Evolutionary conservation across 2,797 vertebrate genomes (phyloP).

Genomic region (Epinephelus malabaricus): DNA sequence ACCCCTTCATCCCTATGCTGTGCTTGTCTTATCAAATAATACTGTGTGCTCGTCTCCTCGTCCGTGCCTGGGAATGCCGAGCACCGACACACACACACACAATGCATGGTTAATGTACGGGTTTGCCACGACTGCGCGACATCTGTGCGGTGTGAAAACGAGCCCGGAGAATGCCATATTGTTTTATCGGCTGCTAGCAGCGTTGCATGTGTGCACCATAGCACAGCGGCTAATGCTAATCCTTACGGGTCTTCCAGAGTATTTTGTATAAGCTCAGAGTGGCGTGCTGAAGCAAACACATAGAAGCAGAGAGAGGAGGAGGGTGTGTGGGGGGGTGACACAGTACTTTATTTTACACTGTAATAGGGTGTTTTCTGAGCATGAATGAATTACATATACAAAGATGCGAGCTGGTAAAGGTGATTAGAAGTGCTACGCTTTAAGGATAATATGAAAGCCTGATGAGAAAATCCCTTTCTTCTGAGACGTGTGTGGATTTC

Average conservation of each 20-base stretch:
- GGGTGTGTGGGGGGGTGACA: background rate
- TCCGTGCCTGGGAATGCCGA: slow-evolving; percentile 55
- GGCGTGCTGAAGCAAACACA: slow-evolving; percentile 35
- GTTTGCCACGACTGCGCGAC: slow-evolving; percentile 21
- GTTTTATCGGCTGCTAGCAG: slow-evolving; percentile 78
- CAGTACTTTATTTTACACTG: slow-evolving; percentile 34
- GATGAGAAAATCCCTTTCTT: slow-evolving; percentile 39
- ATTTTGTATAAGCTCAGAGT: slow-evolving; percentile 45
- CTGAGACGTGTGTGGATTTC: slow-evolving; percentile 9
- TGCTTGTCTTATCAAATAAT: slow-evolving; percentile 76
- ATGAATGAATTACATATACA: slow-evolving; percentile 30
- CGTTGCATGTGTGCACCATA: slow-evolving; percentile 68
- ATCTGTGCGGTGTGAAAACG: slow-evolving; percentile 39
- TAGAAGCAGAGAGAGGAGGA: background rate
- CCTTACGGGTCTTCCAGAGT: slow-evolving; percentile 61
- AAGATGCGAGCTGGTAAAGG: slow-evolving; percentile 32
- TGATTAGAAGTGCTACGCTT: slow-evolving; percentile 40
- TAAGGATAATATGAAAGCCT: slow-evolving; percentile 28
- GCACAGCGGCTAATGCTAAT: slow-evolving; percentile 77
- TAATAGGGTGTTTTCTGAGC: slow-evolving; percentile 22
- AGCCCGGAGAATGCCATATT: slow-evolving; percentile 54
- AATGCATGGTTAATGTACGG: slow-evolving; percentile 41
- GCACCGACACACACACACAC: slow-evolving; percentile 21
- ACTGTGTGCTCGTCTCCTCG: slow-evolving; percentile 50
- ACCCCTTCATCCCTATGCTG: slow-evolving; percentile 53